Conservation (phyloP, 2,113 vertebrate species). For the Chaetodon auriga region DNA sequence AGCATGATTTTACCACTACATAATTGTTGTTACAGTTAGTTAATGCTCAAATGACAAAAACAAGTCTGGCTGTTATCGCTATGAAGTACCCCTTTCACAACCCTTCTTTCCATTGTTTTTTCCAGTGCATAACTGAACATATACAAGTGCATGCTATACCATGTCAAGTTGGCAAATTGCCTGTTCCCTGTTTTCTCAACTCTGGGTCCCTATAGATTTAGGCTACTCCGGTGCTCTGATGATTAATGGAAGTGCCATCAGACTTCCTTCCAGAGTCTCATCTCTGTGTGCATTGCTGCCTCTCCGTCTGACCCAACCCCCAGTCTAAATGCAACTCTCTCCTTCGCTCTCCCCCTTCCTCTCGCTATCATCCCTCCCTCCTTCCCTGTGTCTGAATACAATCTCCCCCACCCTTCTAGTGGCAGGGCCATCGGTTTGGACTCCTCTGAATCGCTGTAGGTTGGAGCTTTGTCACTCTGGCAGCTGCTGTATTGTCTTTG, state of each 20-base stretch:
- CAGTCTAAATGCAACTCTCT: constrained; percentile 41
- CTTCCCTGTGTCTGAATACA: constrained; percentile 49
- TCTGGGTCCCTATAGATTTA: constrained; percentile 57
- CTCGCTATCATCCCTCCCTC: constrained; percentile 38
- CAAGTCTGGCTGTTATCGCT: neutral
- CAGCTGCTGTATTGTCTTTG: constrained; percentile 83
- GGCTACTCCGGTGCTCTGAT: constrained; percentile 57
- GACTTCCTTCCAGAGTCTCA: constrained; percentile 50
- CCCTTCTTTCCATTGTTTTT: constrained; percentile 13
- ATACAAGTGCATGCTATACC: constrained; percentile 7
- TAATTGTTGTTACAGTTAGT: neutral
- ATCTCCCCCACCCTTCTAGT: constrained; percentile 42
- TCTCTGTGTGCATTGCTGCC: constrained; percentile 35
- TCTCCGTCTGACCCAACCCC: constrained; percentile 55
- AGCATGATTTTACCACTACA: neutral
- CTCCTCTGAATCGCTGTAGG: constrained; percentile 62
- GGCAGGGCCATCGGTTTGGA: constrained; percentile 51
- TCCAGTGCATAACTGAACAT: constrained; percentile 4
- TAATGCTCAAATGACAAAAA: neutral
- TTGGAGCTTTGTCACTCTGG: constrained; percentile 73
- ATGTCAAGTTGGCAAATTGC: constrained; percentile 55
- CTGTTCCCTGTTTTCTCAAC: constrained; percentile 50
- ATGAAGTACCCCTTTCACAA: neutral
- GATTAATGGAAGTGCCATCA: constrained; percentile 71
- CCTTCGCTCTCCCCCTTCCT: constrained; percentile 2